Evolutionary conservation across 2,888 invertebrate genomes (phyloP).

Genomic region (Siphlonurus alternatus): DNA sequence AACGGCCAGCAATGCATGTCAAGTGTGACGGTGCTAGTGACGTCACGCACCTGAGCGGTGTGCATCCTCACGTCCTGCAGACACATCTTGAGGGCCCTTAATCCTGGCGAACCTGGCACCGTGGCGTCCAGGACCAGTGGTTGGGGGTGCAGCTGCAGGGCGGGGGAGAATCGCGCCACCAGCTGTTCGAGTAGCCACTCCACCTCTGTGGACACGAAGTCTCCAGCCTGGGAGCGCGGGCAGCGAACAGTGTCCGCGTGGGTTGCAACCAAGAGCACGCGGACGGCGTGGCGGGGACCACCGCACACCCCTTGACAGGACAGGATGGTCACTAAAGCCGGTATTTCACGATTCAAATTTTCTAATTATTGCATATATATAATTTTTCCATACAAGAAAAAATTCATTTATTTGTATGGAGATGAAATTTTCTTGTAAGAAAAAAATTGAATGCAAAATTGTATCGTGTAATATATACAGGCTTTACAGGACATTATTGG

Average conservation of each 20-base stretch:
- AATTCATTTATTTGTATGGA: too few relatives aligned
- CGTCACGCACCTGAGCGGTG: slow-evolving; percentile 30
- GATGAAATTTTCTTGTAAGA: too few relatives aligned
- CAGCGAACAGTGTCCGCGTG: slow-evolving; percentile 39
- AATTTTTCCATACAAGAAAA: neutral
- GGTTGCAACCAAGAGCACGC: slow-evolving; percentile 42
- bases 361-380: too few relatives aligned
- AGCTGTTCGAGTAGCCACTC: slow-evolving; percentile 30
- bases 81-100: slow-evolving; percentile 40
- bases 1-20: too few relatives aligned
- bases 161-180: slow-evolving; percentile 31
- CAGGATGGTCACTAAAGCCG: neutral
- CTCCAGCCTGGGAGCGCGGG: slow-evolving; percentile 34
- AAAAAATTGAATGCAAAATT: too few relatives aligned
- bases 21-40: too few relatives aligned
- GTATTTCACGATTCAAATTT: neutral
- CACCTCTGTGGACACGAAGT: slow-evolving; percentile 37
- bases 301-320: slow-evolving; percentile 36
- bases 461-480: too few relatives aligned
- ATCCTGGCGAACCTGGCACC: slow-evolving; percentile 39
- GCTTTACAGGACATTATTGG: too few relatives aligned
- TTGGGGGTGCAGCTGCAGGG: slow-evolving; percentile 38
- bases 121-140: slow-evolving; percentile 44
- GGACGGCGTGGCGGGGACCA: slow-evolving; percentile 29
- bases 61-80: slow-evolving; percentile 32